Percentiles rank a stretch among this genome's conserved stretches.
These are phyloP conservation scores for Hypselothyrea guttata DNA, from an alignment of 2,888 invertebrate species.

Conservation along the genomic window DNA sequence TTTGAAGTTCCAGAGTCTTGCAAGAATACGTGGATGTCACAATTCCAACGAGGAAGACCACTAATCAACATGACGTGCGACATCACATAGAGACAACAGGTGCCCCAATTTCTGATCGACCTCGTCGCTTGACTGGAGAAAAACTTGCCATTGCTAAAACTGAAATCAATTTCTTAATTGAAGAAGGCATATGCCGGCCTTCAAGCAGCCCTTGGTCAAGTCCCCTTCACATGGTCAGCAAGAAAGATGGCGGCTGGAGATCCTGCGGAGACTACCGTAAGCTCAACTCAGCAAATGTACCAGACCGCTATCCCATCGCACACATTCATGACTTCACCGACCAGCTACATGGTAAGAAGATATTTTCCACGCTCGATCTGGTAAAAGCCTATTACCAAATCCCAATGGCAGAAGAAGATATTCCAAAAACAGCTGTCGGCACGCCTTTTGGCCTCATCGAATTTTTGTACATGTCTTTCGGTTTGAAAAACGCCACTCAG, in stretches of 20 bases:
- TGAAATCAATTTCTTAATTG: not conserved
- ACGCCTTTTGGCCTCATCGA: slow-evolving; percentile 4
- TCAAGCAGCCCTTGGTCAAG: slow-evolving; percentile 6
- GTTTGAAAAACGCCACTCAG: slow-evolving; percentile 4
- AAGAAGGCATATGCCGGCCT: slow-evolving; percentile 1
- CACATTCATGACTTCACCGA: too few relatives aligned
- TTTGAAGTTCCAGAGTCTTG: not conserved
- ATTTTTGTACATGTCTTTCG: slow-evolving; percentile 6
- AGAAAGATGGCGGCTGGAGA: not conserved
- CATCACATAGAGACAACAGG: not conserved
- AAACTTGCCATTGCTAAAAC: not conserved
- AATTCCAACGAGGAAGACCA: not conserved
- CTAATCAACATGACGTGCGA: not conserved
- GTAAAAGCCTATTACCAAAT: slow-evolving; percentile 3
- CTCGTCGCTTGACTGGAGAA: not conserved
- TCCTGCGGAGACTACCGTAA: slow-evolving; percentile 1
- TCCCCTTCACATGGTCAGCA: not conserved
- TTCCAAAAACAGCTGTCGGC: slow-evolving; percentile 3
- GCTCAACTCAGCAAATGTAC: not conserved
- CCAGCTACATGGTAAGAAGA: not conserved
- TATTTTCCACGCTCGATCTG: slow-evolving; percentile 1
- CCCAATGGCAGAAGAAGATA: not conserved
- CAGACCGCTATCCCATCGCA: not conserved
- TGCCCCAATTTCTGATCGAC: not conserved
- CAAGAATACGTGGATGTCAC: not conserved